Conservation (phyloP, 2,797 vertebrate species). For the Coccyzus lansbergi region DNA sequence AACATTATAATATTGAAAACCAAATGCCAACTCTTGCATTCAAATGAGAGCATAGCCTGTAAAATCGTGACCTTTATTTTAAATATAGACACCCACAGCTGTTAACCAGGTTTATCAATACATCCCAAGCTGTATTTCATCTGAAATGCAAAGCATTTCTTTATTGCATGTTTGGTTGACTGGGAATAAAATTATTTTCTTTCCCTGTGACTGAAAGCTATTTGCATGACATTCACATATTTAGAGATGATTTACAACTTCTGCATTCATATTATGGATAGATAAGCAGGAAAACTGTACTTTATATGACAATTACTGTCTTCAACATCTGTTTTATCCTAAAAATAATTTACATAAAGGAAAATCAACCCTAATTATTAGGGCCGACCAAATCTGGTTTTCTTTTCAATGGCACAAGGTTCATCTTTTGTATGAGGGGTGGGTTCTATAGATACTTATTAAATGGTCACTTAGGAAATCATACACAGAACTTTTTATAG, state of each 20-base stretch:
- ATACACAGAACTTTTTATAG: neutral
- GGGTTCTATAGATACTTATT: too few species aligned
- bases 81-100: neutral
- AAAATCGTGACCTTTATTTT: slow-evolving; percentile 4
- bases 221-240: slow-evolving; percentile 26
- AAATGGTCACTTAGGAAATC: neutral
- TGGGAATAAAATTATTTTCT: slow-evolving; percentile 2
- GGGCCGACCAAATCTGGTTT: neutral
- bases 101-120: neutral
- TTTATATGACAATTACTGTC: neutral
- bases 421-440: neutral
- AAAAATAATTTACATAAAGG: neutral
- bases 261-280: neutral
- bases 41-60: neutral
- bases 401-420: neutral
- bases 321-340: neutral
- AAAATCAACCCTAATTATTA: neutral
- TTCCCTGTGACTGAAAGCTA: neutral
- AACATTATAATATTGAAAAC: neutral
- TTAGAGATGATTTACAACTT: slow-evolving; percentile 49
- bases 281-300: neutral
- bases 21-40: neutral
- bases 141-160: neutral
- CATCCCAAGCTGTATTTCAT: slow-evolving; percentile 18
- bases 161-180: neutral